These are phyloP conservation scores for Copidosoma floridanum DNA, from an alignment of 1,140 invertebrate species.

Conservation along the genomic window DNA sequence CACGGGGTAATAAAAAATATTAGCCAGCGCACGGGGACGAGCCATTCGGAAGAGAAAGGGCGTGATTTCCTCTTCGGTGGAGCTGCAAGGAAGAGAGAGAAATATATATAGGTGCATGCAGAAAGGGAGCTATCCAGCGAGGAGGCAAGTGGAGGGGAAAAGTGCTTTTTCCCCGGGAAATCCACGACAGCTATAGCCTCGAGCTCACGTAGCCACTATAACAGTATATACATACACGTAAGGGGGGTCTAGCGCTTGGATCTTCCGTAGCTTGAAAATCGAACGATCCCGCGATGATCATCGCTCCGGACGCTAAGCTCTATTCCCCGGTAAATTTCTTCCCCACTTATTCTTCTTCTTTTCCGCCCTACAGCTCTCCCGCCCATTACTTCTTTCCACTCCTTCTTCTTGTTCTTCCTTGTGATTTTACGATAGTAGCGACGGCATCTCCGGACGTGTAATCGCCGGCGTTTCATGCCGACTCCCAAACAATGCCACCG, in stretches of 20 bases:
- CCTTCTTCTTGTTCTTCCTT: not conserved
- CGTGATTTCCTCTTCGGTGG: slow-evolving; percentile 14
- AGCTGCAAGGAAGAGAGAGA: not conserved
- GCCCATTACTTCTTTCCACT: not conserved
- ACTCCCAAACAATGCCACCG: too few relatives aligned
- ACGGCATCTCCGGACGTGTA: too few relatives aligned
- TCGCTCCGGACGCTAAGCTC: slow-evolving; percentile 13
- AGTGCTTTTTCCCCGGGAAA: not conserved
- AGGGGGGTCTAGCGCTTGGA: not conserved
- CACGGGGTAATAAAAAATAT: not conserved
- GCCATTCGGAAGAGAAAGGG: slow-evolving; percentile 21
- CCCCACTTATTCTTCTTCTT: not conserved
- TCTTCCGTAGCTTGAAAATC: slow-evolving; percentile 16
- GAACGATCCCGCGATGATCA: slow-evolving; percentile 17
- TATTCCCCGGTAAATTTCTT: slow-evolving; percentile 13
- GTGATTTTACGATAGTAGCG: not conserved
- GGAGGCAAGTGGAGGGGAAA: too few relatives aligned
- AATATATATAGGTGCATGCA: too few relatives aligned
- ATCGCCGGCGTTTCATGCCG: too few relatives aligned
- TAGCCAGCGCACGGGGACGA: not conserved
- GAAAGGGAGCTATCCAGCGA: too few relatives aligned
- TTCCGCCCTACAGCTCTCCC: not conserved
- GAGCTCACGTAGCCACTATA: slow-evolving; percentile 12
- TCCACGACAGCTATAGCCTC: not conserved
- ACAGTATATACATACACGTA: slow-evolving; percentile 1